Base-by-base conservation (phyloP, 2,113 vertebrate species). In the Kryptolebias marmoratus region DNA sequence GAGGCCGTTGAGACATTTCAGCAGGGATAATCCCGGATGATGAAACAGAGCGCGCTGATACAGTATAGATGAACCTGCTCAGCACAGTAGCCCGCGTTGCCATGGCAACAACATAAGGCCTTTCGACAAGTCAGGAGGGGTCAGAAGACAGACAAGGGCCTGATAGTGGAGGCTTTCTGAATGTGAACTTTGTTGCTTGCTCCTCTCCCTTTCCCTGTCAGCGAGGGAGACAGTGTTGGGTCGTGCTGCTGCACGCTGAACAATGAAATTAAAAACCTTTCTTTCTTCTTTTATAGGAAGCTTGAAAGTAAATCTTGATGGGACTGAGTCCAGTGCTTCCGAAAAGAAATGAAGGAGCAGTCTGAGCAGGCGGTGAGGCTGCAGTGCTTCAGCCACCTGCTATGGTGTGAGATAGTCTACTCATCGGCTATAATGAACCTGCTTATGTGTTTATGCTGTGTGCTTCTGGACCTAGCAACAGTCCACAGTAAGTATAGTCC, bases 51-150 rank as follows among this genome's bases (percentile, higher is more conserved):
- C 30, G 3, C 71, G 66, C 81, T 84, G 85, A 87, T 87, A 89
- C 73, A 86, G 86, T 87, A 85, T 85, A 83, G 87, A 90, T 86
- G 88, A 87, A 83, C 72, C 71, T 32, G 48, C 74, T 60, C 52
- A 0, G 69, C 62, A 66, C 77, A 62, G 64, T 67, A 70, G 62
- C 71, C 68, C 11, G 36, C 48, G 87, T 90, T 88, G 54, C 87
- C 74, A 83, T 83, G 72, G 75, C 67, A 90, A 88, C 86, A 65
- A 52, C 48, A 54, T 64, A 67, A 76, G 75, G 81, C 82, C 82
- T 83, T 86, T 87, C 72, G 15, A 77, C 83, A 75, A 75, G 85
- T 85, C 67, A 45, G 76, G 66, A 76, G 73, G 39, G 86, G 82
- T 82, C 70, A 75, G 81, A 65, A 74, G 68, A 67, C 68, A 67